A percentile compares a stretch with the other conserved stretches of the same genome.
Conservation (phyloP, 2,113 vertebrate genomes). For the Azemiops feae region DNA sequence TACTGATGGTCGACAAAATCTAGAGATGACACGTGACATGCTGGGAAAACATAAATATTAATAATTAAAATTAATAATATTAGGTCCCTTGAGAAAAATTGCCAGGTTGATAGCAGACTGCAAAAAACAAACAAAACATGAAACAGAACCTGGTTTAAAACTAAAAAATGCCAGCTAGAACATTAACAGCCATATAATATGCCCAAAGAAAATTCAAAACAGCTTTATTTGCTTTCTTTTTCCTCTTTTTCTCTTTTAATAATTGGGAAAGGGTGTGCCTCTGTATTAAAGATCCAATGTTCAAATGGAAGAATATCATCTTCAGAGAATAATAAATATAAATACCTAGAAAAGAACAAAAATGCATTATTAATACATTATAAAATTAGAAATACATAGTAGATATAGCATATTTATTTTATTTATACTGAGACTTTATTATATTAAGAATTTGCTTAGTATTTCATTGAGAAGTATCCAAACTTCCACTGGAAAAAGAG, state of each 20-base stretch:
- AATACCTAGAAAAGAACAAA: conserved; percentile 75
- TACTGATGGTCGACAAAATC: conserved; percentile 34
- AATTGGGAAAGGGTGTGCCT: conserved; percentile 92
- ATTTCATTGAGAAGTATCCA: background rate
- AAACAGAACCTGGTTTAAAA: conserved; percentile 48
- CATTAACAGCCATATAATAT: conserved; percentile 58
- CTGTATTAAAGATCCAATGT: conserved; percentile 96
- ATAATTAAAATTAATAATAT: conserved; percentile 32
- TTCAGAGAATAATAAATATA: conserved; percentile 95
- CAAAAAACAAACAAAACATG: conserved; percentile 57
- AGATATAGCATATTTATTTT: background rate
- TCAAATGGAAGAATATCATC: conserved; percentile 94
- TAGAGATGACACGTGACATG: conserved; percentile 43
- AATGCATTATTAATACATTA: background rate
- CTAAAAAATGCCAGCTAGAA: conserved; percentile 49
- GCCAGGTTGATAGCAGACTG: conserved; percentile 71
- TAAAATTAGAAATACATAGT: background rate
- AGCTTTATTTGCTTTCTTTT: conserved; percentile 67
- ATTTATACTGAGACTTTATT: background rate
- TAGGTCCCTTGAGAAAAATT: conserved; percentile 47
- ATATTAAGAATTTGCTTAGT: background rate
- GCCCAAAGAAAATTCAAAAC: conserved; percentile 52
- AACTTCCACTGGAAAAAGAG: background rate
- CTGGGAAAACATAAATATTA: conserved; percentile 32
- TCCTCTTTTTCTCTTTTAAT: conserved; percentile 71